Conservation (phyloP, 2,797 vertebrate species). For the Tokudaia tokunoshimensis region DNA sequence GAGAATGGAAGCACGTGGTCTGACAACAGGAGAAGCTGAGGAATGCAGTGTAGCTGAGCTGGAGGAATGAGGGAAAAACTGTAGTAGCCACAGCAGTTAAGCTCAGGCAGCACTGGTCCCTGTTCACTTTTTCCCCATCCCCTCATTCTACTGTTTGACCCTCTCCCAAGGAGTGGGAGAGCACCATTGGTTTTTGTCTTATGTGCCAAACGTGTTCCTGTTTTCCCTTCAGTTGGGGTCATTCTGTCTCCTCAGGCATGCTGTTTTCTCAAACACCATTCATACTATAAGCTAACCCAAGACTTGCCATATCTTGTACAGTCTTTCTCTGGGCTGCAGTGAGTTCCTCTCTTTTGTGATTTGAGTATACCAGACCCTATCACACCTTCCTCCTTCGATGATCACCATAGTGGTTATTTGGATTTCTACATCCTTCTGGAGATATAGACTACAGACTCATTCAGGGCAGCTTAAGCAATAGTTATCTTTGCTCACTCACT, state of each 20-base stretch:
- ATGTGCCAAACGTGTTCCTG: too few relatives aligned
- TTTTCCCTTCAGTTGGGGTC: neutral
- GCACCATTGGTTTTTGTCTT: neutral
- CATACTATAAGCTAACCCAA: neutral
- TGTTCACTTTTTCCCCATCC: neutral
- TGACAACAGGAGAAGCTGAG: neutral
- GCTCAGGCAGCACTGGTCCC: neutral
- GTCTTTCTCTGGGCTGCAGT: neutral
- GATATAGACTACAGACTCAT: neutral
- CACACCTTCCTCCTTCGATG: neutral
- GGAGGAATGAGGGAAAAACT: neutral
- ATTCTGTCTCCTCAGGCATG: neutral
- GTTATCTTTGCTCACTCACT: neutral
- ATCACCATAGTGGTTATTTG: neutral
- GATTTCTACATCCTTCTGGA: neutral
- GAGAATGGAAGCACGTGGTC: neutral
- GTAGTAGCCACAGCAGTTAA: neutral
- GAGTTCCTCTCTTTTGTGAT: neutral
- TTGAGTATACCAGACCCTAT: neutral
- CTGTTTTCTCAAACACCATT: neutral
- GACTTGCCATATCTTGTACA: neutral
- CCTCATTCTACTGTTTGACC: neutral
- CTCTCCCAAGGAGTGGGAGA: neutral
- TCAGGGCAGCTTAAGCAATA: neutral
- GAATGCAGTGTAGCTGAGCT: conserved; percentile 10